Base-by-base conservation (phyloP, 2,888 invertebrate species). In the Drosophila suboccidentalis region DNA sequence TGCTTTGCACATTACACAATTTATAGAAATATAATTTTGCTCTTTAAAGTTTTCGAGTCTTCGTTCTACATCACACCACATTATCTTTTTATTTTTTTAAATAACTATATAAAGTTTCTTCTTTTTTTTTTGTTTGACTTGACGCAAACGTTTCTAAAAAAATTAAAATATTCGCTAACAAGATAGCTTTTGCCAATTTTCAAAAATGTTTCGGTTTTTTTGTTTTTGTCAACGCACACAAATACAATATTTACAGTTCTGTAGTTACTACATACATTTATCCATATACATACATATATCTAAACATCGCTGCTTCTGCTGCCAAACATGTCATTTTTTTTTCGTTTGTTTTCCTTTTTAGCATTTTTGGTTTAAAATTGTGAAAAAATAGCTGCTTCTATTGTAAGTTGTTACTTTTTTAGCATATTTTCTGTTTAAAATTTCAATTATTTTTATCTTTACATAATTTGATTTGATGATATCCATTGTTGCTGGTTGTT, bases 311-410 rank as follows among this genome's bases (percentile, higher is more conserved):
- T 60, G 44, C 59, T 34, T 34, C 44, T 75, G 46, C 43, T 60
- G 60, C 39, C 59, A 73, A 75, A 66, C 51, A 46, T 59, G 15
- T 47, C 58, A 19, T 54, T 44, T 73, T 15, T 9, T 61, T 29
- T 19, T 38, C 32, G 1, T 22, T 59, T 55, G 3, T 6, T 15
- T n/a, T 26, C n/a, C 19, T 43, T 5, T 61, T 46, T 57, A 55
- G 51, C 29, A 17, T 43, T 59, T 65, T 60, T 69, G 50, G 75
- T 80, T 79, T 83, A 80, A 86, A 80, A 80, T 85, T 82, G 86
- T 87, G 87, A 87, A 87, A 87, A 87, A 87, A 87, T 87, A 87
- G 80, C 85, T 85, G 81, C 78, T 74, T 85, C 82, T 88, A 88
- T 89, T 83, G 89, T 75, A 73, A 76, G 68, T 76, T 73, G 59